These are phyloP conservation scores for Phainopepla nitens DNA, from an alignment of 2,113 vertebrate species.

Conservation along the genomic window DNA sequence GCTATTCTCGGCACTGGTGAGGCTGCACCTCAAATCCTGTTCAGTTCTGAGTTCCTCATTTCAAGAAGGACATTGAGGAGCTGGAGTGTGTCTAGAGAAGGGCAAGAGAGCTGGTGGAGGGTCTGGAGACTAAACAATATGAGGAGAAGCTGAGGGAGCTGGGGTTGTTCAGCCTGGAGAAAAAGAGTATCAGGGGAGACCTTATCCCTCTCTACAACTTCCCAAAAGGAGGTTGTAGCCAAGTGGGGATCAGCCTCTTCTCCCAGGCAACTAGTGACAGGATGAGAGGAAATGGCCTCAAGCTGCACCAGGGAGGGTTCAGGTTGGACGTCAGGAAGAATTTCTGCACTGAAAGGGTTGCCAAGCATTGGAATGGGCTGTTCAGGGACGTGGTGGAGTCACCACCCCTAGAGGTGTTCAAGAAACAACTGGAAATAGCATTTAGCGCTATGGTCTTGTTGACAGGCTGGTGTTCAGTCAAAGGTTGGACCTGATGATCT, in stretches of 20 bases:
- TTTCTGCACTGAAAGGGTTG: neutral
- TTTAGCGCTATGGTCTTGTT: neutral
- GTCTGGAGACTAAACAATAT: neutral
- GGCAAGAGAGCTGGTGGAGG: neutral
- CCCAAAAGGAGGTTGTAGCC: neutral
- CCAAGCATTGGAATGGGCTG: neutral
- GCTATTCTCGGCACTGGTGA: neutral
- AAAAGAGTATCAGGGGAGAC: neutral
- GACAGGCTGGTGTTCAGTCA: neutral
- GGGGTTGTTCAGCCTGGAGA: neutral
- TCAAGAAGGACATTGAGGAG: neutral
- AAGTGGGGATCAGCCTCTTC: accelerated
- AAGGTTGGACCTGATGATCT: neutral
- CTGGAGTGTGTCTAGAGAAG: neutral
- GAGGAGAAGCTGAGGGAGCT: neutral
- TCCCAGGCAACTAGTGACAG: neutral
- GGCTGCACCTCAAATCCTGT: accelerated
- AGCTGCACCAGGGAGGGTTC: too few relatives aligned
- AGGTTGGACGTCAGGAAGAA: neutral
- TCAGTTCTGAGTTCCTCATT: neutral
- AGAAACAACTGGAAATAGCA: neutral
- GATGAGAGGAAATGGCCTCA: too few relatives aligned
- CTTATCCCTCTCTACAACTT: neutral
- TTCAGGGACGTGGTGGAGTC: accelerated
- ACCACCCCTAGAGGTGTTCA: neutral